phyloP scores from a whole-genome alignment of 2,797 vertebrate species.

The Brachymystax lenok region DNA sequence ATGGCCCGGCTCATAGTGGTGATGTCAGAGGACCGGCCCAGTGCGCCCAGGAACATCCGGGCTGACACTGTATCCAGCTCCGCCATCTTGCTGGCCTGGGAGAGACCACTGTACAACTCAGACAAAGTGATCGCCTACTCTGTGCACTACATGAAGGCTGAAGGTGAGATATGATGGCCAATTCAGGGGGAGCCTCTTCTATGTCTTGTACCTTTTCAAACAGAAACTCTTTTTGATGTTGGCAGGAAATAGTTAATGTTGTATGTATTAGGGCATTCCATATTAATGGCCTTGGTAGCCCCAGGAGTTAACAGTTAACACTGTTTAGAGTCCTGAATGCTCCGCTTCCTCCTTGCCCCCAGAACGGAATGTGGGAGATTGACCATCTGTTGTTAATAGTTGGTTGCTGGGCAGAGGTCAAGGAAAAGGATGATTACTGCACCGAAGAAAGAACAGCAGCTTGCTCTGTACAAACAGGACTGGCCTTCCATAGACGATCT shows the following conservation, averaged over 20 bases:
- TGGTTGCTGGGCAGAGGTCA: slow-evolving; percentile 46
- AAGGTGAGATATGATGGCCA: slow-evolving; percentile 78
- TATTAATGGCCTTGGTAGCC: slow-evolving; percentile 16
- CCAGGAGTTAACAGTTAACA: slow-evolving; percentile 20
- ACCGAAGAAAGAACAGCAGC: slow-evolving; percentile 33
- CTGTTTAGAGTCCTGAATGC: slow-evolving; percentile 8
- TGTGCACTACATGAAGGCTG: slow-evolving; percentile 97
- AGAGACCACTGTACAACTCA: slow-evolving; percentile 90
- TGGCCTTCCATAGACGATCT: slow-evolving; percentile 22
- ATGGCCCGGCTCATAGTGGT: slow-evolving; percentile 92
- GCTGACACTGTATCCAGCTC: slow-evolving; percentile 97
- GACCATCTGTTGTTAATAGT: slow-evolving; percentile 46
- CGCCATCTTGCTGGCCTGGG: slow-evolving; percentile 95
- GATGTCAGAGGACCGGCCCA: slow-evolving; percentile 96
- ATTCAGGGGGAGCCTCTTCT: not conserved
- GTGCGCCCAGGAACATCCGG: slow-evolving; percentile 87
- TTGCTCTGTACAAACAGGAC: slow-evolving; percentile 48
- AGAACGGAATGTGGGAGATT: slow-evolving; percentile 36
- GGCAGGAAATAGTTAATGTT: slow-evolving; percentile 8
- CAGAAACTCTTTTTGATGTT: not conserved
- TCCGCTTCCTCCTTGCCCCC: slow-evolving; percentile 20
- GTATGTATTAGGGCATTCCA: slow-evolving; percentile 15
- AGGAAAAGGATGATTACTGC: slow-evolving; percentile 31
- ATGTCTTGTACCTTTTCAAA: not conserved
- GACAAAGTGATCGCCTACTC: slow-evolving; percentile 99